phyloP scores from a whole-genome alignment of 2,113 vertebrate genomes.

The Symphodus melops region DNA sequence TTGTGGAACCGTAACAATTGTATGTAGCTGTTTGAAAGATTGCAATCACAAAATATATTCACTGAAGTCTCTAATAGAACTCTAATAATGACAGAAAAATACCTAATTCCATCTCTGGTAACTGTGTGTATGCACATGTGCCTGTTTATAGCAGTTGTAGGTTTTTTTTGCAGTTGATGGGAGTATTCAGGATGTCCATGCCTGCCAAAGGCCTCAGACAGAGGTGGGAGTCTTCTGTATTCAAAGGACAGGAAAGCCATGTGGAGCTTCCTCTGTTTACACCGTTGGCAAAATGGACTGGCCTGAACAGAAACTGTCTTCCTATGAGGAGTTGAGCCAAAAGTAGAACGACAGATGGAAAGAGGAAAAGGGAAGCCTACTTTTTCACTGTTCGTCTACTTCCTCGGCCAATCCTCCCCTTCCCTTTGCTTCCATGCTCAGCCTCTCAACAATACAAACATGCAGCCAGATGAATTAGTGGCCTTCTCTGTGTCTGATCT shows the following conservation, averaged over 20 bases:
- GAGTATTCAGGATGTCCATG: slow-evolving; percentile 68
- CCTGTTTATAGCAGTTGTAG: slow-evolving; percentile 11
- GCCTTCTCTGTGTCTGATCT: slow-evolving; percentile 57
- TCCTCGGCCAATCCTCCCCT: slow-evolving; percentile 56
- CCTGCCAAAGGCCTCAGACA: slow-evolving; percentile 55
- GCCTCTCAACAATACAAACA: slow-evolving; percentile 61
- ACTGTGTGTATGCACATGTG: slow-evolving; percentile 17
- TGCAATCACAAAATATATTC: no score
- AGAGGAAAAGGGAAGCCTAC: slow-evolving; percentile 52
- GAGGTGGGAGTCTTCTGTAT: slow-evolving; percentile 52
- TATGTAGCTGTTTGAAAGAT: no score
- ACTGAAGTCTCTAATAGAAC: not conserved
- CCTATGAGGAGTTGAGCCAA: slow-evolving; percentile 60
- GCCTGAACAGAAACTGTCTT: slow-evolving; percentile 56
- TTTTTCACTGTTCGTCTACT: slow-evolving; percentile 63
- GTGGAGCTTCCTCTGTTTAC: slow-evolving; percentile 81
- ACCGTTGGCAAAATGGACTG: slow-evolving; percentile 66
- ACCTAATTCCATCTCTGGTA: no score
- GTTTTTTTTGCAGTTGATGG: slow-evolving; percentile 52
- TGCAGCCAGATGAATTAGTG: slow-evolving; percentile 41
- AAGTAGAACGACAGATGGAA: slow-evolving; percentile 57
- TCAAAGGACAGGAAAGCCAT: slow-evolving; percentile 78
- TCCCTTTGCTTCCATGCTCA: slow-evolving; percentile 46
- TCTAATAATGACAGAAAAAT: not conserved
- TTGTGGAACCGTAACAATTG: no score